Conservation (phyloP, 2,888 invertebrate genomes). For the Strigamia crassipes region DNA sequence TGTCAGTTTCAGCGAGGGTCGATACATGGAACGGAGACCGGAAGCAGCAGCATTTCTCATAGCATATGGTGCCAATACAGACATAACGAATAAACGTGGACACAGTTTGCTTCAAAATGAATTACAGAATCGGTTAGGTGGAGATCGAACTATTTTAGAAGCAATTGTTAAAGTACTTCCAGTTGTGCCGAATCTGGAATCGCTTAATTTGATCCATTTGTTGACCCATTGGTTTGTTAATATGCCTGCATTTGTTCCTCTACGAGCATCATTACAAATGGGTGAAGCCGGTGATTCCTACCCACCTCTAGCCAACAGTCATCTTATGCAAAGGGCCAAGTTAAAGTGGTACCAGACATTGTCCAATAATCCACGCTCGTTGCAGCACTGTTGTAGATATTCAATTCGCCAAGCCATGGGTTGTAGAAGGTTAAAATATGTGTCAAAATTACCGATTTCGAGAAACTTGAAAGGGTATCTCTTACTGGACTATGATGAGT, state of each 20-base stretch:
- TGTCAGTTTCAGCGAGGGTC: conserved; percentile 56
- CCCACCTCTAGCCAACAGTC: not conserved
- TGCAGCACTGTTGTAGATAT: conserved; percentile 57
- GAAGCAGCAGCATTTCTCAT: conserved; percentile 56
- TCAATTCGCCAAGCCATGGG: conserved; percentile 55
- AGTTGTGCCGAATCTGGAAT: conserved; percentile 54
- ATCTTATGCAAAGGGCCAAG: conserved; percentile 50
- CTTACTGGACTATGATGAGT: conserved; percentile 51
- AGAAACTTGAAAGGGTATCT: conserved; percentile 55
- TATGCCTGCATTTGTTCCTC: not conserved
- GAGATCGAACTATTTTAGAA: conserved; percentile 51
- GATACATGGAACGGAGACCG: conserved; percentile 54
- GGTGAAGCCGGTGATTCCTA: conserved; percentile 20
- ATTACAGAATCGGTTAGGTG: conserved; percentile 51
- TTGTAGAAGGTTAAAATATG: conserved; percentile 53
- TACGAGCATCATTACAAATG: not conserved
- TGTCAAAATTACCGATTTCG: conserved; percentile 55
- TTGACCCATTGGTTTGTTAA: not conserved
- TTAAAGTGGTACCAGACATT: conserved; percentile 55
- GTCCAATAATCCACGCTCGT: conserved; percentile 54
- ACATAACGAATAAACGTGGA: conserved; percentile 55
- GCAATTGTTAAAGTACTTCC: conserved; percentile 55
- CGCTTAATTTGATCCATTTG: conserved; percentile 50
- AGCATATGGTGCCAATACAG: conserved; percentile 56
- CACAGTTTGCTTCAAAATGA: conserved; percentile 55